Conservation (phyloP, 2,797 vertebrate species). For the Hydrophis major region DNA sequence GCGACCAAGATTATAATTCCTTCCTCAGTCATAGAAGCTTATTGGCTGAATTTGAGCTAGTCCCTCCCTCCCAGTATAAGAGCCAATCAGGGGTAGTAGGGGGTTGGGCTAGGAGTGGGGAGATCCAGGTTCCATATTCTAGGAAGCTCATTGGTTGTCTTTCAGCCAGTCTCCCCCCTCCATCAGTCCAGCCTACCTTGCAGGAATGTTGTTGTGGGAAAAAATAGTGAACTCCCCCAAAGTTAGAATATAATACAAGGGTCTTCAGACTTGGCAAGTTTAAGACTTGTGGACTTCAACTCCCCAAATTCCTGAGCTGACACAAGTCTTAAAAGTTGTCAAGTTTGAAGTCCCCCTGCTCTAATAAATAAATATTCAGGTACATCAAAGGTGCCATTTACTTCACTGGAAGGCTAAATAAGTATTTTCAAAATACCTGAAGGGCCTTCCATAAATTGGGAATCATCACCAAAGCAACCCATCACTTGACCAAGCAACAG, state of each 20-base stretch:
- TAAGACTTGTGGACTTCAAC: too few species aligned
- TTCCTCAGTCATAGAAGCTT: not conserved
- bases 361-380: not conserved
- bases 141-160: not conserved
- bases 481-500: not conserved
- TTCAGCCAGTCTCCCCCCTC: not conserved
- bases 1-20: not conserved
- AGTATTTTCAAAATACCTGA: not conserved
- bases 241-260: not conserved
- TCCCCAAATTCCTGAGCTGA: too few species aligned
- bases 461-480: not conserved
- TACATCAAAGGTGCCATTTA: not conserved
- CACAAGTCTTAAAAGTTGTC: too few species aligned
- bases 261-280: too few species aligned
- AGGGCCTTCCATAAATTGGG: not conserved
- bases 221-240: not conserved
- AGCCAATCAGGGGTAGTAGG: not conserved
- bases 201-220: not conserved
- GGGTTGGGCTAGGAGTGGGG: not conserved
- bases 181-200: not conserved
- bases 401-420: not conserved
- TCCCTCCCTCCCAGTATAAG: not conserved
- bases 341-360: not conserved
- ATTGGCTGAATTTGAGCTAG: not conserved
- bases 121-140: not conserved